Evolutionary conservation across 1,140 invertebrate species (phyloP).

Genomic region (Platorchestia sp.): DNA sequence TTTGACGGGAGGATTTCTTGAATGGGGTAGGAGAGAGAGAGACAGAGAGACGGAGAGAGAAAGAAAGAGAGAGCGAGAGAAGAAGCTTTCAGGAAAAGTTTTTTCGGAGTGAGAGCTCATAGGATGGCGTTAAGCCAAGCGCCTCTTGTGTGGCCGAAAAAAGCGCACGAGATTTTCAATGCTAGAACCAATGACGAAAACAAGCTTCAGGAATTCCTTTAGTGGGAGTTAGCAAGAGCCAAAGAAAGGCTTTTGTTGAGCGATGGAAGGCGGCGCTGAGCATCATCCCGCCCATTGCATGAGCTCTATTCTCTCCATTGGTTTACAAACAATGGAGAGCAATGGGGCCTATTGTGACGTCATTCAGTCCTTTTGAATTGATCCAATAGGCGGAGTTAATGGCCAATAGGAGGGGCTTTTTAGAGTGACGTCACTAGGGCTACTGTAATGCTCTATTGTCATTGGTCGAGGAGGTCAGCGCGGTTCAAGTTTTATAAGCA

Average conservation of each 20-base stretch:
- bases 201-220: constrained; percentile 34
- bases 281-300: constrained; percentile 23
- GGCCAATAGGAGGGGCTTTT: constrained; percentile 37
- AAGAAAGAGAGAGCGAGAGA: not conserved
- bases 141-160: constrained; percentile 44
- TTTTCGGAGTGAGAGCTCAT: not conserved
- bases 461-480: constrained; percentile 66
- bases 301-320: constrained; percentile 44
- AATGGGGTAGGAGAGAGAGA: not conserved
- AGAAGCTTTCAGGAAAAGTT: not conserved
- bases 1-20: constrained; percentile 6
- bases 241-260: constrained; percentile 45
- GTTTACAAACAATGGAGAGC: constrained; percentile 45
- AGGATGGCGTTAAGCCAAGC: constrained; percentile 27
- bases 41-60: too few species aligned
- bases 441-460: constrained; percentile 66
- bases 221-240: constrained; percentile 36
- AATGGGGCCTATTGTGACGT: constrained; percentile 39
- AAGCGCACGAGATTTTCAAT: not conserved
- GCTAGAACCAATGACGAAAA: constrained; percentile 40
- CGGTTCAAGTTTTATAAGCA: constrained; percentile 67
- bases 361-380: constrained; percentile 46
- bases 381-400: constrained; percentile 54
- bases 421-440: constrained; percentile 64
- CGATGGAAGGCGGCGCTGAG: constrained; percentile 30